phyloP scores from a whole-genome alignment of 2,113 vertebrate genomes.

The Cyanoderma ruficeps region DNA sequence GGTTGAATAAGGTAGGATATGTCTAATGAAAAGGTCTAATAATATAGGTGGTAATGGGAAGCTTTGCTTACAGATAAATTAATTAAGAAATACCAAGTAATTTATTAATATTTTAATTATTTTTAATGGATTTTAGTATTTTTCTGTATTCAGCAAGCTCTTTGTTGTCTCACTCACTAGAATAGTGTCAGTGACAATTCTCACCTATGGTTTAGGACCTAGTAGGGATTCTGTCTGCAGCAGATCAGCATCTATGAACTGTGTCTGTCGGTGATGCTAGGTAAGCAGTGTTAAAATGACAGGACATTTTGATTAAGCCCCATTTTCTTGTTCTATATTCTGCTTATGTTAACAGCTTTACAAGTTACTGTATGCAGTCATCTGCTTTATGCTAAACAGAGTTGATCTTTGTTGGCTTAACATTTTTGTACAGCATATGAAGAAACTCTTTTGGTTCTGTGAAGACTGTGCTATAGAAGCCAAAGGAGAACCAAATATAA shows the following conservation, averaged over 20 bases:
- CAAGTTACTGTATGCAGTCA: neutral
- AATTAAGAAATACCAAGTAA: rapidly evolving
- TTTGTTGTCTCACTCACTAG: neutral
- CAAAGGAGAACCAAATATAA: neutral
- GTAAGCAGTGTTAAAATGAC: neutral
- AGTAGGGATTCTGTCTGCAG: neutral
- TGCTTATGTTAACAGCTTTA: neutral
- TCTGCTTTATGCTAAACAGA: neutral
- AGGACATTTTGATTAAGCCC: neutral
- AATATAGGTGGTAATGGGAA: neutral
- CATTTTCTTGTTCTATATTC: neutral
- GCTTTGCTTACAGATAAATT: neutral
- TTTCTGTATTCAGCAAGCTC: neutral
- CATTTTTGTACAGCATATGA: rapidly evolving
- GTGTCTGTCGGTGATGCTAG: neutral
- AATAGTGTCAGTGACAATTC: neutral
- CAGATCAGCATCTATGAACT: neutral
- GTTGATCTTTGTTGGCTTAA: neutral
- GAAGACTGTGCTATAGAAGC: neutral
- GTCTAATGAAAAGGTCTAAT: neutral
- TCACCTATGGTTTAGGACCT: neutral
- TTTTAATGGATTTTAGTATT: neutral
- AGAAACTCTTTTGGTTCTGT: neutral
- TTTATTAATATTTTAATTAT: neutral
- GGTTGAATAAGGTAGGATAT: slow-evolving; percentile 75